Evolutionary conservation across 2,888 invertebrate species (phyloP).

Genomic region (Limnephilus rhombicus): DNA sequence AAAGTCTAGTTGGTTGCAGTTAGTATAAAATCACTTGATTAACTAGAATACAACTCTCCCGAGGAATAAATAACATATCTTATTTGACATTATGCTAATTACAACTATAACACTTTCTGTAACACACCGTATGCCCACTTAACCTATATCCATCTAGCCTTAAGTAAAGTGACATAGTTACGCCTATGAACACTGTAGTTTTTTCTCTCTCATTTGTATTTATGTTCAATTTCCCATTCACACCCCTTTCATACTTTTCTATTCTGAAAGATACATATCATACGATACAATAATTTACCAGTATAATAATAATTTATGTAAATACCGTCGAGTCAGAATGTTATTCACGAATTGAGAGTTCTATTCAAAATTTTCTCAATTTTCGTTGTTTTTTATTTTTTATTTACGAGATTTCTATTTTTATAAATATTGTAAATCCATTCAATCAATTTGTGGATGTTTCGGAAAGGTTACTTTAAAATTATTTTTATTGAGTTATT

Average conservation of each 20-base stretch:
- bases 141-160: conserved; percentile 31
- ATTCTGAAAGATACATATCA: conserved; percentile 32
- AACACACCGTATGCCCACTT: conserved; percentile 30
- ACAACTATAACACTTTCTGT: conserved; percentile 19
- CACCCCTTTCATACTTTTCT: conserved; percentile 2
- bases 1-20: background rate
- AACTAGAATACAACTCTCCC: conserved; percentile 9
- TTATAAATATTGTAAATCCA: background rate
- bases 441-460: background rate
- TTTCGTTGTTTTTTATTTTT: conserved; percentile 56
- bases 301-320: conserved; percentile 27
- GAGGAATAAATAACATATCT: conserved; percentile 31
- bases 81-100: conserved; percentile 14
- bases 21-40: background rate
- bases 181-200: conserved; percentile 35
- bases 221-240: conserved; percentile 20
- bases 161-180: conserved; percentile 46
- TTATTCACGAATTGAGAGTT: conserved; percentile 41
- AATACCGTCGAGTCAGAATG: conserved; percentile 7
- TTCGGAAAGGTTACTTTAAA: background rate
- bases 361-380: conserved; percentile 45
- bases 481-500: background rate
- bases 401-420: conserved; percentile 30
- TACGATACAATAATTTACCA: conserved; percentile 23
- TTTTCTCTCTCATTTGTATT: conserved; percentile 35